A percentile compares a stretch with the other conserved stretches of the same genome.
These are phyloP conservation scores for Acrossocheilus fasciatus DNA, from an alignment of 2,797 vertebrate species.

Conservation along the genomic window DNA sequence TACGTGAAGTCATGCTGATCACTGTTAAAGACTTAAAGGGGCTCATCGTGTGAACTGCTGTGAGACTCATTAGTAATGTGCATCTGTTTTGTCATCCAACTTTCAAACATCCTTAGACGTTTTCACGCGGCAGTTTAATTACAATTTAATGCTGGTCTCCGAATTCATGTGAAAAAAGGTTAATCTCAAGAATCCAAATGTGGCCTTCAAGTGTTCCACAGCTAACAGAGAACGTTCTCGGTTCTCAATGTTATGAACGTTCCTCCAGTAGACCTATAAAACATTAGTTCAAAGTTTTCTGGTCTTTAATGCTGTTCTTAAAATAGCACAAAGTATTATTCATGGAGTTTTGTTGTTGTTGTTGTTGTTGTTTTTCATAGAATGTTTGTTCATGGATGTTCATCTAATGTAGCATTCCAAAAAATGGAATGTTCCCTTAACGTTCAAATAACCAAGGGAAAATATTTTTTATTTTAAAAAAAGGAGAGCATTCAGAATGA, in stretches of 20 bases:
- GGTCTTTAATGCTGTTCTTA: neutral
- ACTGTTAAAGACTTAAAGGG: neutral
- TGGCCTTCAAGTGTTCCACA: neutral
- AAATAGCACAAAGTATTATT: neutral
- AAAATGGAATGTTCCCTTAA: neutral
- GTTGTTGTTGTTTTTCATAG: too few species aligned
- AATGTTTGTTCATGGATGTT: neutral
- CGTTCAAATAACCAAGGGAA: neutral
- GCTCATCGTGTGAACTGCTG: neutral
- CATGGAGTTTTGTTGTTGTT: neutral
- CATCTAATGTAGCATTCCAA: neutral
- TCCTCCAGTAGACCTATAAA: too few species aligned
- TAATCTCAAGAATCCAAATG: neutral
- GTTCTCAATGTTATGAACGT: too few species aligned
- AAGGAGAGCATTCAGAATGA: neutral
- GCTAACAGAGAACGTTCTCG: too few species aligned
- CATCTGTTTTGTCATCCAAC: constrained; percentile 2
- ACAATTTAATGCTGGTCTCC: neutral
- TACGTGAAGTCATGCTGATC: neutral
- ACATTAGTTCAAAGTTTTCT: neutral
- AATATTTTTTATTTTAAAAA: neutral
- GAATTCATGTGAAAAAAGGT: neutral
- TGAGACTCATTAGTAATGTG: neutral
- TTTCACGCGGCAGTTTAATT: neutral
- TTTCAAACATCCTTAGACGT: neutral